Percentiles rank a stretch among this genome's conserved stretches.
Conservation (phyloP, 2,888 invertebrate genomes). For the Saturnia pavonia region DNA sequence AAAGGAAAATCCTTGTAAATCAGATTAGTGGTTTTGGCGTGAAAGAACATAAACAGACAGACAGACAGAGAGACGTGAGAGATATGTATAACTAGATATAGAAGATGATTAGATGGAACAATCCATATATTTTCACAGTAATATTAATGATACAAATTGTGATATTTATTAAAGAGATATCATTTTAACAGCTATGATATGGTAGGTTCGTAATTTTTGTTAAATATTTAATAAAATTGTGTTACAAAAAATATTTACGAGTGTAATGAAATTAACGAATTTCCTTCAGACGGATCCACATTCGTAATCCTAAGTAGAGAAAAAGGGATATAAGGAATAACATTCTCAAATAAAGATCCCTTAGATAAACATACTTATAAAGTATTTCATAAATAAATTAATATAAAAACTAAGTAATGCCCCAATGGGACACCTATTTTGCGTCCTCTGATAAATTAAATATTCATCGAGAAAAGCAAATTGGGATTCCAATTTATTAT, state of each 20-base stretch:
- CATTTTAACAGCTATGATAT: background rate
- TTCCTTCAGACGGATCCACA: background rate
- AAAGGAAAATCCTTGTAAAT: no score
- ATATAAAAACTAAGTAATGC: background rate
- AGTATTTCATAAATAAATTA: slow-evolving; percentile 4
- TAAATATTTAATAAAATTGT: background rate
- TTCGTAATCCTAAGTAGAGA: background rate
- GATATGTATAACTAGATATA: no score
- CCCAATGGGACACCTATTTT: background rate
- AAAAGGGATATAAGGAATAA: background rate
- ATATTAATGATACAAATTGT: no score
- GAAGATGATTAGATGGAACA: no score
- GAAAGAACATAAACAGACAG: no score
- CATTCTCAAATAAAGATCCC: background rate
- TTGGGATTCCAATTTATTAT: background rate
- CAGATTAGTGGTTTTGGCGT: no score
- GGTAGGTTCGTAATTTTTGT: background rate
- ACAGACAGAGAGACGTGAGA: no score
- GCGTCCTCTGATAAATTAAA: background rate
- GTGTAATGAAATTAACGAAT: background rate
- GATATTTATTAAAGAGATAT: background rate
- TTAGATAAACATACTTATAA: background rate
- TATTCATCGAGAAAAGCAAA: background rate
- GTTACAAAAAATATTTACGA: no score
- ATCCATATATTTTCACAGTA: no score